A percentile compares a stretch with the other conserved stretches of the same genome.
phyloP scores from a whole-genome alignment of 2,797 vertebrate species.

The Euphonia xanthogaster region DNA sequence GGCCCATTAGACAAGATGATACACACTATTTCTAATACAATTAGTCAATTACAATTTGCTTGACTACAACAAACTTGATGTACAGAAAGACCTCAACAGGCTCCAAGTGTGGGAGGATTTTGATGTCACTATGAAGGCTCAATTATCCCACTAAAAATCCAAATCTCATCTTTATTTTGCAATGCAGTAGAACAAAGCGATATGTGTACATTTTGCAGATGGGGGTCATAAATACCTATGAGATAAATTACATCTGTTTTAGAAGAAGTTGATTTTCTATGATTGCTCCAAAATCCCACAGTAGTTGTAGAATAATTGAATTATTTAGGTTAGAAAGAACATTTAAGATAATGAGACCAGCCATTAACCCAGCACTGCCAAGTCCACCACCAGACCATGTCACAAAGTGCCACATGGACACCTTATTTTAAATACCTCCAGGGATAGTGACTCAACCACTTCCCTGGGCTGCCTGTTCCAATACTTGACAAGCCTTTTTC shows the following conservation, averaged over 20 bases:
- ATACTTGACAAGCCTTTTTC: not conserved
- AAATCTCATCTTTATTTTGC: not conserved
- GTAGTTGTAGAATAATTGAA: not conserved
- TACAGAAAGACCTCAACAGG: not conserved
- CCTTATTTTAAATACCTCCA: accelerated
- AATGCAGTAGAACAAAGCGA: not conserved
- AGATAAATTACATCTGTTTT: not conserved
- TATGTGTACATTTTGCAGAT: not conserved
- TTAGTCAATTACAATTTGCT: not conserved
- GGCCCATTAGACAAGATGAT: not conserved
- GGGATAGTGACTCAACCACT: not conserved
- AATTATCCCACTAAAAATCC: not conserved
- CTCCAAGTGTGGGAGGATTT: not conserved
- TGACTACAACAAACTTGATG: not conserved
- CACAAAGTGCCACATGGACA: accelerated
- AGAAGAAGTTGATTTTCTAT: not conserved
- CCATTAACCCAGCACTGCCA: not conserved
- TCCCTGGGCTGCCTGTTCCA: not conserved
- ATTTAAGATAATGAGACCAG: not conserved
- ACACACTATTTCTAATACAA: not conserved
- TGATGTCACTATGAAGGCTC: not conserved
- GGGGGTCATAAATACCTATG: not conserved
- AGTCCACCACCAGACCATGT: not conserved
- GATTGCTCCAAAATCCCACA: not conserved
- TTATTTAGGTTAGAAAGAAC: not conserved